Evolutionary conservation across 2,797 vertebrate genomes (phyloP).

Genomic region (Poliocrania exsul): DNA sequence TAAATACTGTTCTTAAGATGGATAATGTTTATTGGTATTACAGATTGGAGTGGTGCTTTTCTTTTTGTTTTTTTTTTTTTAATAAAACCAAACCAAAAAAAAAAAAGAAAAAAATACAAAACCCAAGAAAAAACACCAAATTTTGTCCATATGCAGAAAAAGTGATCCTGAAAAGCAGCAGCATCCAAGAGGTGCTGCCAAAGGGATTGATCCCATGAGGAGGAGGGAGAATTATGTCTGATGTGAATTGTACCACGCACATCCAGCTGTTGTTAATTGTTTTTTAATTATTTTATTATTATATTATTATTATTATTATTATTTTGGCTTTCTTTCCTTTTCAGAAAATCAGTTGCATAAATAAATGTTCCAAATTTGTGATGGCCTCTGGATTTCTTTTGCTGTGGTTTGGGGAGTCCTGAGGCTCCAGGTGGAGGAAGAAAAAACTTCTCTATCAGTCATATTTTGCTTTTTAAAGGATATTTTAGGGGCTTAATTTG

Average conservation of each 20-base stretch:
- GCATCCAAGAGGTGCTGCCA: background rate
- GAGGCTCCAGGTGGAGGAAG: background rate
- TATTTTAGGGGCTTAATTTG: background rate
- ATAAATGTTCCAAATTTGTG: constrained; percentile 66
- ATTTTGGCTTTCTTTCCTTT: constrained; percentile 53
- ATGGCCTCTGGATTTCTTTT: constrained; percentile 28
- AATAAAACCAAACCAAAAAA: background rate
- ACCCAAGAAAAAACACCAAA: background rate
- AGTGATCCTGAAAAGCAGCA: background rate
- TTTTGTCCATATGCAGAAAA: background rate
- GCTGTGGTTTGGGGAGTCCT: background rate
- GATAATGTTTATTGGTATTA: constrained; percentile 59
- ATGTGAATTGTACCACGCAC: background rate
- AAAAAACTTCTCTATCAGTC: background rate
- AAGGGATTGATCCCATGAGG: background rate
- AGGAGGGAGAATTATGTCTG: background rate
- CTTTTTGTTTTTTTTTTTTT: constrained; percentile 12
- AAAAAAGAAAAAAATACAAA: background rate
- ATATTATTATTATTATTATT: background rate
- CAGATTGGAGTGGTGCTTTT: constrained; percentile 55
- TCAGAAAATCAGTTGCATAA: constrained; percentile 51
- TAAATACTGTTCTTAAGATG: constrained; percentile 62
- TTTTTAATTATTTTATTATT: background rate
- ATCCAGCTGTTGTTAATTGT: constrained; percentile 1
- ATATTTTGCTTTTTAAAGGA: background rate